phyloP scores from a whole-genome alignment of 2,797 vertebrate genomes.

The Bovichtus variegatus region DNA sequence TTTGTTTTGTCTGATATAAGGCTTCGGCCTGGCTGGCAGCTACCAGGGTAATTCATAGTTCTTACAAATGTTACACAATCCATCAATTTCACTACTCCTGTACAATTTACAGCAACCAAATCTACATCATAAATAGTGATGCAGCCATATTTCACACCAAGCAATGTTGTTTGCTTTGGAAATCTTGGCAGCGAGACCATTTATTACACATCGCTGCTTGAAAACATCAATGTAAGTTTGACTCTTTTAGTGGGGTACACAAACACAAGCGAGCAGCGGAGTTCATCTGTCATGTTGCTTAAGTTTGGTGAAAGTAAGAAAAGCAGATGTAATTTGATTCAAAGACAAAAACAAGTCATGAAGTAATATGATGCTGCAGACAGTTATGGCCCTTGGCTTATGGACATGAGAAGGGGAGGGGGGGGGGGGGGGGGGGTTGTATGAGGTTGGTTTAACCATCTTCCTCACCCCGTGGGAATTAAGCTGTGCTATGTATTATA shows the following conservation, averaged over 20 bases:
- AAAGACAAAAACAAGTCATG: constrained; percentile 43
- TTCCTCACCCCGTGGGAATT: not conserved
- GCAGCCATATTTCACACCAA: constrained; percentile 62
- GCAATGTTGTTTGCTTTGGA: constrained; percentile 48
- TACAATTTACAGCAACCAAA: constrained; percentile 67
- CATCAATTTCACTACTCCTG: constrained; percentile 70
- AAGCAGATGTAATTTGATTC: constrained; percentile 35
- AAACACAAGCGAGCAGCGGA: constrained; percentile 47
- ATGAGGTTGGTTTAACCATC: constrained; percentile 6
- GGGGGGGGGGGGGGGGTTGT: too few species aligned
- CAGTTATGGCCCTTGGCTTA: constrained; percentile 14
- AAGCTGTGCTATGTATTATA: not conserved
- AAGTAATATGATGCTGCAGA: constrained; percentile 20
- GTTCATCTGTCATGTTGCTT: constrained; percentile 46
- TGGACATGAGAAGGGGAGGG: constrained; percentile 9
- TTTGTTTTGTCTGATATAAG: constrained; percentile 63
- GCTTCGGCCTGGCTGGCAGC: constrained; percentile 42
- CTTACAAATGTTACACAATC: constrained; percentile 70
- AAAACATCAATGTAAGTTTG: constrained; percentile 63
- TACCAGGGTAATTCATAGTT: constrained; percentile 69
- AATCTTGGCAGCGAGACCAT: constrained; percentile 59
- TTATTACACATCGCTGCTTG: constrained; percentile 64
- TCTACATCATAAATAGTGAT: constrained; percentile 63
- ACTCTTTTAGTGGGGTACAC: constrained; percentile 54
- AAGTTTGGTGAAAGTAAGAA: constrained; percentile 49